phyloP scores from a whole-genome alignment of 1,140 invertebrate genomes.

The Popillia japonica region DNA sequence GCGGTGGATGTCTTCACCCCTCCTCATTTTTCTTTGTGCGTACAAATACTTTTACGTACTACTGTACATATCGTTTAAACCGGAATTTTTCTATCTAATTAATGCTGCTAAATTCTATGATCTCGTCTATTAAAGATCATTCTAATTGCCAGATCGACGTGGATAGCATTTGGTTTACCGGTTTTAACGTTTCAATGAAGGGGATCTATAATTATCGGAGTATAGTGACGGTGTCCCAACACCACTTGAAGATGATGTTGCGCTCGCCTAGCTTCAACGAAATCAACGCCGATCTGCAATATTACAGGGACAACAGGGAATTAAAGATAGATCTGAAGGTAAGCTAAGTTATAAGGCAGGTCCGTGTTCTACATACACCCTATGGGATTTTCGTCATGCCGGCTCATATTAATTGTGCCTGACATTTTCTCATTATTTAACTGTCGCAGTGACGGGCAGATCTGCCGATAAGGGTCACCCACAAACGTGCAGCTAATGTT shows the following conservation, averaged over 20 bases:
- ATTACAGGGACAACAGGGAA: conserved; percentile 69
- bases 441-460: conserved; percentile 45
- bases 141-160: conserved; percentile 67
- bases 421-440: conserved; percentile 52
- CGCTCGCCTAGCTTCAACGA: conserved; percentile 76
- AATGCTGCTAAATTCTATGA: too few relatives aligned
- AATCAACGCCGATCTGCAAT: conserved; percentile 68
- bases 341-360: too few relatives aligned
- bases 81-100: neutral
- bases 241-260: conserved; percentile 73
- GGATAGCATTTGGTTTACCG: conserved; percentile 79
- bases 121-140: neutral
- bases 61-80: too few relatives aligned
- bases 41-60: too few relatives aligned
- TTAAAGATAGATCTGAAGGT: conserved; percentile 68
- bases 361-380: conserved; percentile 1
- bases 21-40: too few relatives aligned
- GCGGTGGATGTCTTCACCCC: too few relatives aligned
- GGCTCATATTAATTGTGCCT: conserved; percentile 48
- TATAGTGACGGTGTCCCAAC: conserved; percentile 66
- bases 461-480: conserved; percentile 31
- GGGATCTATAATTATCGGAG: conserved; percentile 78
- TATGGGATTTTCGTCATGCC: conserved; percentile 35
- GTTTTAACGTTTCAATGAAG: conserved; percentile 72
- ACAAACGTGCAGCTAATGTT: conserved; percentile 29